Base-by-base conservation (phyloP, 2,797 vertebrate species). In the Toxotes lorentzi region DNA sequence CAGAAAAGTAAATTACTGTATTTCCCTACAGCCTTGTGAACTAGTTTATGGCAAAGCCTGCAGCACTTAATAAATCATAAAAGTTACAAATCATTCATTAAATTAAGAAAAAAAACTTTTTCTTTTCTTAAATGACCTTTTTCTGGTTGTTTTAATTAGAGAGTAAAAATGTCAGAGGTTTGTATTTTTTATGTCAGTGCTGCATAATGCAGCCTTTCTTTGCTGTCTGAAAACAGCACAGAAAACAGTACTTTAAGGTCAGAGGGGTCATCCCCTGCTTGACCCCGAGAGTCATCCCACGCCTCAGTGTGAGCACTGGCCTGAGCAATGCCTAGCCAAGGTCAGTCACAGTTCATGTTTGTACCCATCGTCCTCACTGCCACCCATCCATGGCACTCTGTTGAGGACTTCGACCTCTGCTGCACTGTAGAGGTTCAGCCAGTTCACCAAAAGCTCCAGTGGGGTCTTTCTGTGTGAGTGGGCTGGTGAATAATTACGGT, bases 401-500 rank as follows among this genome's bases (percentile, higher is more conserved):
- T 66, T 68, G 2, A 53, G 65, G 40, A 76, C 70, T 76, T 77
- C 1, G 23, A 79, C 78, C 82, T 51, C 35, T n/a, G 27, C 65
- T 5, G 61, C 47, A 30, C 12, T 2, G 2, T 32, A 21, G 8
- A 69, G 50, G 73, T 70, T 87, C 70, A 62, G 24, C 27, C 43
- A 12, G 70, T 78, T 81, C 74, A 75, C 30, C 43, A 16, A 47
- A 59, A 34, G 43, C 57, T 35, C 51, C 14, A 17, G 11, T 50
- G 40, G 24, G 57, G 34, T 83, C 73, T 78, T 43, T 56, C 23
- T 73, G 56, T 70, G 35, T 32, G 23, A 74, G 43, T 27, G 19
- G 35, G 13, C 64, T 24, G 65, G 59, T 84, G 70, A 80, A 86
- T 83, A 69, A 85, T 85, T 70, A 64, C 7, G 11, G 60, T 47